A percentile compares a stretch with the other conserved stretches of the same genome.
Conservation (phyloP, 2,888 invertebrate species). For the Dendrolimus pini region DNA sequence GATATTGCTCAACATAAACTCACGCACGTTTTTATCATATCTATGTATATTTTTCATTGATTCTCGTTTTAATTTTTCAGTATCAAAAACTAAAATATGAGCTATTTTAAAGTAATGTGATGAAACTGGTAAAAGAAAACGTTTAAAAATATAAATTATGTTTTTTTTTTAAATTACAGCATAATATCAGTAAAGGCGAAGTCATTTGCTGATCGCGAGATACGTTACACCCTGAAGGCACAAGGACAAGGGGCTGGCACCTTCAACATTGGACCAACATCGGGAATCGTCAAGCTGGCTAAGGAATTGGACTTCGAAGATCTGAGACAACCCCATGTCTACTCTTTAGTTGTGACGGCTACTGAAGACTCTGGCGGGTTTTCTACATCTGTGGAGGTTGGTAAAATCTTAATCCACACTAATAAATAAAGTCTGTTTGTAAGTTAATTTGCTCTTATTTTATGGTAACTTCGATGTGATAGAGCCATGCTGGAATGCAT, state of each 20-base stretch:
- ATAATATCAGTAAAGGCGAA: slow-evolving; percentile 98
- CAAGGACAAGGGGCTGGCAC: slow-evolving; percentile 96
- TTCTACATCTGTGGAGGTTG: slow-evolving; percentile 94
- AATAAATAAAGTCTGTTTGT: too few species aligned
- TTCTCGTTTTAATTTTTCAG: too few species aligned
- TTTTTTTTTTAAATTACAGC: slow-evolving; percentile 73
- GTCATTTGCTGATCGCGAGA: slow-evolving; percentile 97
- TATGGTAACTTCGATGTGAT: too few species aligned
- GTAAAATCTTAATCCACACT: background rate
- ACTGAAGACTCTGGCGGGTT: slow-evolving; percentile 99
- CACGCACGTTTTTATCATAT: too few species aligned
- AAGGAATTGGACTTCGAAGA: slow-evolving; percentile 98
- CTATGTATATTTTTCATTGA: too few species aligned
- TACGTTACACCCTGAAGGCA: slow-evolving; percentile 96
- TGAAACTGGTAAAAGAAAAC: too few species aligned
- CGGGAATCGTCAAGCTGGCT: slow-evolving; percentile 96
- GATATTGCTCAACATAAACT: too few species aligned
- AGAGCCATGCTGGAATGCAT: too few species aligned
- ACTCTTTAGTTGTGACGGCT: slow-evolving; percentile 94
- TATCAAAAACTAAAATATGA: too few species aligned
- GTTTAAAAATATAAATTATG: background rate
- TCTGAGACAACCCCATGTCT: slow-evolving; percentile 94
- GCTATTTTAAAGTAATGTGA: too few species aligned
- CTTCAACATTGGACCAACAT: slow-evolving; percentile 95
- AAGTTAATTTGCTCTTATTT: too few species aligned